Conservation (phyloP, 2,113 vertebrate species). For the Morone saxatilis region DNA sequence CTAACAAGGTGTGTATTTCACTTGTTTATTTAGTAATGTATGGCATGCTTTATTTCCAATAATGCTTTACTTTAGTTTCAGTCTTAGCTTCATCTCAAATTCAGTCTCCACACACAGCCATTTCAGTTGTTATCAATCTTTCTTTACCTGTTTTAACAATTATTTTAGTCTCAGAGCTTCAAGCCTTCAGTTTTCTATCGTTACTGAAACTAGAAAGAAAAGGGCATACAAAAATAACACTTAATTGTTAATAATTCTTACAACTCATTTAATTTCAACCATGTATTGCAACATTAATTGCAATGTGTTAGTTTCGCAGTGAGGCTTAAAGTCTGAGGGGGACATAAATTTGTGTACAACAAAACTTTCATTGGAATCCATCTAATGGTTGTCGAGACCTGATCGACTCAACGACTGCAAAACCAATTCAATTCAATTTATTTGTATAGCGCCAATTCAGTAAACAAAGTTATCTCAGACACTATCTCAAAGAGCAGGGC, state of each 20-base stretch:
- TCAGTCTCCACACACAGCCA: background rate
- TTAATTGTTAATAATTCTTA: background rate
- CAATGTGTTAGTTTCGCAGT: too few relatives aligned
- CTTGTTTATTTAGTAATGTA: background rate
- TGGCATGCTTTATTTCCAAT: too few relatives aligned
- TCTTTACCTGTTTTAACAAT: background rate
- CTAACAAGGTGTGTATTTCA: constrained; percentile 87
- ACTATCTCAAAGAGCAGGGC: too few relatives aligned
- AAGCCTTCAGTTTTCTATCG: background rate
- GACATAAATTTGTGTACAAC: background rate
- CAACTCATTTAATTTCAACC: background rate
- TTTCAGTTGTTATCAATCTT: background rate
- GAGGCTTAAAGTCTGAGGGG: too few relatives aligned
- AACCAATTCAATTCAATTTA: too few relatives aligned
- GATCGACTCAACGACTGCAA: too few relatives aligned
- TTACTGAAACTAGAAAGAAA: background rate
- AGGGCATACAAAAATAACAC: too few relatives aligned
- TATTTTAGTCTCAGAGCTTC: background rate
- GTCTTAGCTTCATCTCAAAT: background rate
- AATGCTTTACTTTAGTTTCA: background rate
- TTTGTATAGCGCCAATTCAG: too few relatives aligned
- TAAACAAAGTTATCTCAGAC: too few relatives aligned
- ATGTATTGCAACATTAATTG: background rate
- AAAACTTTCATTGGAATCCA: background rate
- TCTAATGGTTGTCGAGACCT: background rate